Percentiles rank a stretch among this genome's conserved stretches.
phyloP scores from a whole-genome alignment of 2,888 invertebrate genomes.

The Thera britannica region DNA sequence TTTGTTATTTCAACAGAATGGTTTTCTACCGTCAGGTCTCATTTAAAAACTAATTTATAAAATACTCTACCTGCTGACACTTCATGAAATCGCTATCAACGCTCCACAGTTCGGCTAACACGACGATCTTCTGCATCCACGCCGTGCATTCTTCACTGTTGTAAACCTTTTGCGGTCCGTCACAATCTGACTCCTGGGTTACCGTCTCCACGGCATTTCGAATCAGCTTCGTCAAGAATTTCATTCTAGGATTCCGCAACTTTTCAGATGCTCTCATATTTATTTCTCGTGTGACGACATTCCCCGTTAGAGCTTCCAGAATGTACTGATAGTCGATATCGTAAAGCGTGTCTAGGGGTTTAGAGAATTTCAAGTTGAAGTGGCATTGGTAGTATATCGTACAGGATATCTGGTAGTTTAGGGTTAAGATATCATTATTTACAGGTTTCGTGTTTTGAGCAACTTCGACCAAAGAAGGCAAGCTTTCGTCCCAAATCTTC shows the following conservation, averaged over 20 bases:
- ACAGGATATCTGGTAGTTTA: constrained; percentile 92
- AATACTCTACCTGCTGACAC: constrained; percentile 88
- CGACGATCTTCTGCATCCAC: constrained; percentile 90
- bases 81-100: constrained; percentile 89
- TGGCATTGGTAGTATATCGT: constrained; percentile 91
- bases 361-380: constrained; percentile 90
- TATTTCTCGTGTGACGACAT: constrained; percentile 79
- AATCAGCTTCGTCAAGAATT: constrained; percentile 90
- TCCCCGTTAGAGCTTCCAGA: constrained; percentile 75
- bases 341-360: constrained; percentile 90
- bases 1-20: not conserved
- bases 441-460: constrained; percentile 91
- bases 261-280: constrained; percentile 88
- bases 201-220: constrained; percentile 90
- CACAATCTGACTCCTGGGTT: constrained; percentile 81
- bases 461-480: constrained; percentile 89
- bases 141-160: constrained; percentile 69
- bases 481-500: constrained; percentile 88
- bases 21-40: not conserved
- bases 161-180: constrained; percentile 69
- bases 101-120: constrained; percentile 91
- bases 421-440: constrained; percentile 90
- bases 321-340: constrained; percentile 88
- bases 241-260: constrained; percentile 87
- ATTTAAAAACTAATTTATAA: not conserved